Evolutionary conservation across 92 coral and sea anemone species (phyloP).

Genomic region (Virgularia gustaviana): DNA sequence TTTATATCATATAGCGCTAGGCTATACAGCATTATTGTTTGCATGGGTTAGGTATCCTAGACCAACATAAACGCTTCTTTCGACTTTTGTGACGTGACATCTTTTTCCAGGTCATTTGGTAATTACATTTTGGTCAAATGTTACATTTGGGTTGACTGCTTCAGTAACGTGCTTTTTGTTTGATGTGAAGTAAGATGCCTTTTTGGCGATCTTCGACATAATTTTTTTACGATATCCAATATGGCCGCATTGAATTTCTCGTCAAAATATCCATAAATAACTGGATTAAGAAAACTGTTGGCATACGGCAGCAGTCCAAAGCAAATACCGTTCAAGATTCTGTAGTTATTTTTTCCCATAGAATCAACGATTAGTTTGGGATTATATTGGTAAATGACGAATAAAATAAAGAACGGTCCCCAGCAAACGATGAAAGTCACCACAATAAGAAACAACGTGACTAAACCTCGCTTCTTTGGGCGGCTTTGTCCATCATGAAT

Average conservation of each 20-base stretch:
- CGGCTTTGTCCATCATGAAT: constrained; percentile 54
- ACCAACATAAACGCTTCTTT: too few relatives aligned
- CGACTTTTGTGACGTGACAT: too few relatives aligned
- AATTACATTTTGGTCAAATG: background rate
- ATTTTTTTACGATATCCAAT: constrained; percentile 1
- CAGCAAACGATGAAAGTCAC: constrained; percentile 94
- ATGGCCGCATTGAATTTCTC: constrained; percentile 28
- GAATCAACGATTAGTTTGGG: background rate
- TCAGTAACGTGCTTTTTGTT: background rate
- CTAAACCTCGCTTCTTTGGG: constrained; percentile 54
- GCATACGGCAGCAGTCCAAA: constrained; percentile 48
- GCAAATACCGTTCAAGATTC: constrained; percentile 18
- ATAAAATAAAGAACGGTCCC: constrained; percentile 86
- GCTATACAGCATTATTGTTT: background rate
- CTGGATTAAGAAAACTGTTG: constrained; percentile 50
- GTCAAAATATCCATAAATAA: constrained; percentile 42
- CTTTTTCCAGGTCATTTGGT: background rate
- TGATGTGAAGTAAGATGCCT: background rate
- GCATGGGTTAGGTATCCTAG: too few relatives aligned
- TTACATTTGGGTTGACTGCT: background rate
- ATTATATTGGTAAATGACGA: constrained; percentile 65
- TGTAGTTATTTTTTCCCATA: background rate
- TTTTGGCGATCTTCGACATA: background rate
- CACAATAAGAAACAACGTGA: constrained; percentile 76
- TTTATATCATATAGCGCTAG: too few relatives aligned